A percentile compares a stretch with the other conserved stretches of the same genome.
Evolutionary conservation across 1,140 invertebrate species (phyloP).

Genomic region (Scaptomyza montana): DNA sequence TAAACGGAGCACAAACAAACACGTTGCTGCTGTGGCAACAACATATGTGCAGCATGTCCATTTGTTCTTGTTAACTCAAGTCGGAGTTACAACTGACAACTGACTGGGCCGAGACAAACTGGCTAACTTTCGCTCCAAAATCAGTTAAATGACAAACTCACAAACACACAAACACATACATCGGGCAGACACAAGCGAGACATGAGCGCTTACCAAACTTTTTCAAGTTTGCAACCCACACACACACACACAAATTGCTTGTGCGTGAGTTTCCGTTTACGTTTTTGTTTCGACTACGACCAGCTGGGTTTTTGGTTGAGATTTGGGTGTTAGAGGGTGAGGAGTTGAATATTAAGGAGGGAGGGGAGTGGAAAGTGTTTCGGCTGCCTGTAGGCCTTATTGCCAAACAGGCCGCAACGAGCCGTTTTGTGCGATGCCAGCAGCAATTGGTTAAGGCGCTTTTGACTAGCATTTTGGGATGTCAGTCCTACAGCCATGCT

Average conservation of each 20-base stretch:
- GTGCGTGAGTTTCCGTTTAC: conserved; percentile 41
- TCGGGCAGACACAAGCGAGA: conserved; percentile 40
- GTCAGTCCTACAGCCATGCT: not conserved
- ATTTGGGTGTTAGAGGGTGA: not conserved
- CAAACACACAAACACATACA: conserved; percentile 36
- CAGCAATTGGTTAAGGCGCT: conserved; percentile 35
- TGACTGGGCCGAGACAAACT: conserved; percentile 16
- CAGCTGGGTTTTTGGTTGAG: not conserved
- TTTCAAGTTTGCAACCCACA: conserved; percentile 49
- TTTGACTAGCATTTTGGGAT: conserved; percentile 10
- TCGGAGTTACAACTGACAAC: conserved; percentile 29
- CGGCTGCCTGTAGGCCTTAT: not conserved
- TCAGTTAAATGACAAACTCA: conserved; percentile 61
- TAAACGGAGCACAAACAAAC: conserved; percentile 45
- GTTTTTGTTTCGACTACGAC: conserved; percentile 12
- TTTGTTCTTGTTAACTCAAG: conserved; percentile 47
- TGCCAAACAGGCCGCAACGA: conserved; percentile 41
- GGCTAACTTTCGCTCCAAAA: conserved; percentile 40
- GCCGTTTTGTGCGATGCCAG: conserved; percentile 29
- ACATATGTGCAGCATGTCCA: conserved; percentile 44
- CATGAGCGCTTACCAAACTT: conserved; percentile 64
- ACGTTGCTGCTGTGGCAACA: conserved; percentile 1
- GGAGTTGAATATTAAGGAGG: no score
- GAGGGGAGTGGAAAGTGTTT: not conserved
- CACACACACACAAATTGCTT: conserved; percentile 24